Conservation (phyloP, 2,113 vertebrate genomes). For the Ageneiosus marmoratus region DNA sequence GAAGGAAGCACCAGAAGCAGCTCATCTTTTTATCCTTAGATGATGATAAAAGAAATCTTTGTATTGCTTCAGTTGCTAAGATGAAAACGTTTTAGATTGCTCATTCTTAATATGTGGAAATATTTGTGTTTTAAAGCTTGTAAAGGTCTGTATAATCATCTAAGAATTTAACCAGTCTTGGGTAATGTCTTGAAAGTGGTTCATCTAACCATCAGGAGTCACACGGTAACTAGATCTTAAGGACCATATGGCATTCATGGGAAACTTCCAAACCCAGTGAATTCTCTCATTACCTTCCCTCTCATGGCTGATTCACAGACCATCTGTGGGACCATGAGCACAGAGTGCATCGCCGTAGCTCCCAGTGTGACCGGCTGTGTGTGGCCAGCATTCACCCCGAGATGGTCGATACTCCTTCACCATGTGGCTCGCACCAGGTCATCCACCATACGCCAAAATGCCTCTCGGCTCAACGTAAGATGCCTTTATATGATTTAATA, state of each 20-base stretch:
- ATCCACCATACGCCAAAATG: constrained; percentile 56
- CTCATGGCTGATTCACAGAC: constrained; percentile 50
- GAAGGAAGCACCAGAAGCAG: too few species aligned
- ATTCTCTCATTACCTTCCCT: not conserved
- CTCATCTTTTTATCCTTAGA: too few species aligned
- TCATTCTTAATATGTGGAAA: not conserved
- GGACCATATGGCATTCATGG: not conserved
- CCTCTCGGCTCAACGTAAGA: constrained; percentile 58
- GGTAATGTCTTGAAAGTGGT: not conserved
- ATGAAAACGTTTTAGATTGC: not conserved
- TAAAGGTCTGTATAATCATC: not conserved
- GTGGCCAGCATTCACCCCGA: constrained; percentile 62
- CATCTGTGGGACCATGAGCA: constrained; percentile 60
- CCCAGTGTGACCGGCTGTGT: constrained; percentile 67
- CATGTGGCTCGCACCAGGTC: constrained; percentile 60
- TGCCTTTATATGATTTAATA: not conserved
- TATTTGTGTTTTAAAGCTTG: not conserved
- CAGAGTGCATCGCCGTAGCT: constrained; percentile 58
- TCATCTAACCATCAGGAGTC: not conserved
- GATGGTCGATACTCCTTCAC: constrained; percentile 58
- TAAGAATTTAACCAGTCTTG: not conserved
- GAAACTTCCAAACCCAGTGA: constrained; percentile 21
- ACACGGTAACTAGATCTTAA: not conserved
- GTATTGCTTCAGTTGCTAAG: not conserved
- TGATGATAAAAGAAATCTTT: too few species aligned